Evolutionary conservation across 2,797 vertebrate genomes (phyloP).

Genomic region (Anniella stebbinsi): DNA sequence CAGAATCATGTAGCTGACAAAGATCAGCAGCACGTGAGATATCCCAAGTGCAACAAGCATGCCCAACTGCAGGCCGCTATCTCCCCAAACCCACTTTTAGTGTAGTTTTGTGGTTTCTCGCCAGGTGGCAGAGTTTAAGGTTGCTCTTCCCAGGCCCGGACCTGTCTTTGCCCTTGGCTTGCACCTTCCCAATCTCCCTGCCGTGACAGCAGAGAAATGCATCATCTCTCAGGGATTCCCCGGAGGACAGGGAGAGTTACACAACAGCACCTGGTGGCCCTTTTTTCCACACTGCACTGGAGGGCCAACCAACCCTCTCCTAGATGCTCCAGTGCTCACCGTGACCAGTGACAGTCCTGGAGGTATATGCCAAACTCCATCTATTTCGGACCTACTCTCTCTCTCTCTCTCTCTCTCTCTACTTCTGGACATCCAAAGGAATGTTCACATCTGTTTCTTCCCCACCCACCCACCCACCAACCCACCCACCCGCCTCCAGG

Average conservation of each 20-base stretch:
- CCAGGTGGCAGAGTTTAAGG: background rate
- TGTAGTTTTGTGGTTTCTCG: background rate
- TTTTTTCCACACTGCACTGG: constrained; percentile 6
- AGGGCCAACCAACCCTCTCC: background rate
- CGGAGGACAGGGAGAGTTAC: background rate
- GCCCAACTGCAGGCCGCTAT: background rate
- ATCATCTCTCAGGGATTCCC: constrained; percentile 26
- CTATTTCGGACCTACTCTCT: background rate
- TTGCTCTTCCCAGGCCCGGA: background rate
- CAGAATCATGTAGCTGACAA: background rate
- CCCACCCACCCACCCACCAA: background rate
- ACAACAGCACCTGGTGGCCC: background rate
- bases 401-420: background rate
- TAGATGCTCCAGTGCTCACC: background rate
- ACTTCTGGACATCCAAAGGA: background rate
- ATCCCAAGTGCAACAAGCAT: background rate
- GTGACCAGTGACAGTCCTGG: background rate
- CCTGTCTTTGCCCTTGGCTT: background rate
- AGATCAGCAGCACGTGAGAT: background rate
- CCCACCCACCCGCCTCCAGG: background rate
- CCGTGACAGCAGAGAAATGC: constrained; percentile 12
- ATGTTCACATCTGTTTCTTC: background rate
- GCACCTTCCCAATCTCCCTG: constrained; percentile 11
- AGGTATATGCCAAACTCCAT: background rate
- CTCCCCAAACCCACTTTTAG: background rate